A percentile compares a stretch with the other conserved stretches of the same genome.
Conservation (phyloP, 2,113 vertebrate species). For the Fukomys damarensis region DNA sequence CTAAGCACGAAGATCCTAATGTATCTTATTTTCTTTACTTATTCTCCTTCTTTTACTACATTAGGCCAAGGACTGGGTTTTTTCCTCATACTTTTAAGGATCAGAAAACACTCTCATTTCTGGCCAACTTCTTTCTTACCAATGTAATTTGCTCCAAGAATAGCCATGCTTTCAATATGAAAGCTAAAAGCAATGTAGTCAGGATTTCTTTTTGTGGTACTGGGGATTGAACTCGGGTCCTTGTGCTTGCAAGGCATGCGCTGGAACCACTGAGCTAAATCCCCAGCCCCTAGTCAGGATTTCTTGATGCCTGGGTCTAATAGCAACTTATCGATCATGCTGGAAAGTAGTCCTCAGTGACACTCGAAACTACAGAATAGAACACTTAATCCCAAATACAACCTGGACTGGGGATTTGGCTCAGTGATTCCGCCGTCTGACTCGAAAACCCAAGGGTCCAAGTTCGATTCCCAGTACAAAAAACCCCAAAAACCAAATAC, state of each 20-base stretch:
- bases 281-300: too few relatives aligned
- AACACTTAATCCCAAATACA: not conserved
- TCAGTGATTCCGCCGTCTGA: too few relatives aligned
- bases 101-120: conserved; percentile 45
- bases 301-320: conserved; percentile 18
- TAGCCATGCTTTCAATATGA: conserved; percentile 6
- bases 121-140: conserved; percentile 12
- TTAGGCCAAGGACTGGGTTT: not conserved
- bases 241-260: too few relatives aligned
- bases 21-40: not conserved
- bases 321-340: not conserved
- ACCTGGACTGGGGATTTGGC: too few relatives aligned
- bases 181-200: conserved; percentile 26
- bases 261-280: too few relatives aligned
- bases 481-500: too few relatives aligned
- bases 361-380: not conserved
- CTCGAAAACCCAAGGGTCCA: too few relatives aligned
- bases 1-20: not conserved
- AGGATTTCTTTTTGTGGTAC: not conserved
- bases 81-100: not conserved
- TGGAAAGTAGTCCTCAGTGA: not conserved
- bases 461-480: too few relatives aligned
- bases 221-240: too few relatives aligned
- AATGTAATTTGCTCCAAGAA: conserved; percentile 38
- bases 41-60: not conserved